Evolutionary conservation across 2,113 vertebrate genomes (phyloP), one percentile per base, ranked within the genome.

Genomic region (Channa argus): DNA sequence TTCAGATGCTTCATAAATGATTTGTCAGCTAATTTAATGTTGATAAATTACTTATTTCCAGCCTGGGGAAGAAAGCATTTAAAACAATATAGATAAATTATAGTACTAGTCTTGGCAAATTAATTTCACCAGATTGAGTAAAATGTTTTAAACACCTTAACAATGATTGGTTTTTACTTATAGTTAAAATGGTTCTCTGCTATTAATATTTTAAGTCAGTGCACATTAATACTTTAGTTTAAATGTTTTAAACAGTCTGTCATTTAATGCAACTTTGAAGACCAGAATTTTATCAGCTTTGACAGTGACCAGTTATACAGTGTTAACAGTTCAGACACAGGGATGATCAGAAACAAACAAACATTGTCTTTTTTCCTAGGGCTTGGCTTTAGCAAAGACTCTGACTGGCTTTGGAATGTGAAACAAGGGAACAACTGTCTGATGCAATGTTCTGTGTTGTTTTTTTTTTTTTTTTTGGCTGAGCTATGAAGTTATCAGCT

Each of bases 351-450:
- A 62, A 85, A 66, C 78, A 89, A 84, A 84, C 71, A 46, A 5
- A 12, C n/a, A 0, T 62, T 63, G 61, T 58, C 12, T 46, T 11
- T 45, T 50, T 77, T 54, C 39, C 76, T 63, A 74, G 77, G 74
- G 39, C 39, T 5, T 4, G 61, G 47, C 60, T 47, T 82, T 56
- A 45, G 53, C 11, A 1, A 36, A 70, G 80, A 84, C 67, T 67
- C 69, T 85, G 45, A 69, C 59, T 10, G 56, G 46, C 65, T 83
- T 33, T 77, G 72, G 69, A 76, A 74, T 80, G 74, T 81, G 63
- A 89, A 83, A 69, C 72, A 43, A 56, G 33, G 59, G 65, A 88
- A 70, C 77, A 82, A 87, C 67, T 37, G 41, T 69, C 52, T 82
- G 80, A 75, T 4, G 6, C 82, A 82, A 79, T 73, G 41, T 73